Evolutionary conservation across 2,888 invertebrate species (phyloP).

Genomic region (Ophion costatus): DNA sequence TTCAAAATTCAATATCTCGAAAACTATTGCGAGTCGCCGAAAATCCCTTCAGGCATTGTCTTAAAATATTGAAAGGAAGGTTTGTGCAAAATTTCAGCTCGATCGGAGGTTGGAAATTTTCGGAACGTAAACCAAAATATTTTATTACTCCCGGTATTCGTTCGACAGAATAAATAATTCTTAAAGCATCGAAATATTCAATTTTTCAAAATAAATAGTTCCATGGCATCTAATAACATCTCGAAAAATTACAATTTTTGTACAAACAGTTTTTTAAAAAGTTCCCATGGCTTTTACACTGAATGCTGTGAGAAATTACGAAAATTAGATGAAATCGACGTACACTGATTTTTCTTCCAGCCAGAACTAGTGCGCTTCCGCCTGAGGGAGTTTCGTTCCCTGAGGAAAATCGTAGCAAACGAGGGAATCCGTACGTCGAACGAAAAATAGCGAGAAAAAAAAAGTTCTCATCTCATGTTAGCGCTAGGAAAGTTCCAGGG

Average conservation of each 20-base stretch:
- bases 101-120: too few species aligned
- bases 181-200: not conserved
- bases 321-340: not conserved
- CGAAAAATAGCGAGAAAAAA: not conserved
- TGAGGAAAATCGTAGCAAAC: not conserved
- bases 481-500: conserved; percentile 8
- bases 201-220: not conserved
- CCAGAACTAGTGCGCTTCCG: not conserved
- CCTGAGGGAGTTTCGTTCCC: conserved; percentile 1
- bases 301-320: not conserved
- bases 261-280: not conserved
- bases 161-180: not conserved
- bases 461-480: not conserved
- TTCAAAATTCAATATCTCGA: too few species aligned
- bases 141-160: not conserved
- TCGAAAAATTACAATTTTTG: too few species aligned
- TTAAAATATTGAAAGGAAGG: too few species aligned
- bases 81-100: too few species aligned
- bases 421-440: conserved; percentile 1
- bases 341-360: not conserved
- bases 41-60: too few species aligned
- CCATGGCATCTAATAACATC: not conserved
- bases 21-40: too few species aligned
- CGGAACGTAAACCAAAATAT: too few species aligned
- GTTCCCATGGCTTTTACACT: not conserved